Evolutionary conservation across 2,888 invertebrate species (phyloP).

Genomic region (Terebella lapidaria): DNA sequence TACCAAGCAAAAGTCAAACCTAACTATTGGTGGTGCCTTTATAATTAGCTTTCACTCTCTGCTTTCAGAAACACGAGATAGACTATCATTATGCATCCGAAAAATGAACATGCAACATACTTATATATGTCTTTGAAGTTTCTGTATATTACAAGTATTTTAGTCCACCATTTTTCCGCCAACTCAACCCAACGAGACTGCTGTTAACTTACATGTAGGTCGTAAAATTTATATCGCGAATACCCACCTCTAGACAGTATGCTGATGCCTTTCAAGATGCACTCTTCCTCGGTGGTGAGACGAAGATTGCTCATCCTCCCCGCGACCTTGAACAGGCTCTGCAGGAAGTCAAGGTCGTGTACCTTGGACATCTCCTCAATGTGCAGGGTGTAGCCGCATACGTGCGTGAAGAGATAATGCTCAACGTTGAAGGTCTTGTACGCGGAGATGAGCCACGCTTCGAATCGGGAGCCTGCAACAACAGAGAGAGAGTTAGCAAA

Average conservation of each 20-base stretch:
- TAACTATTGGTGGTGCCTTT: no score
- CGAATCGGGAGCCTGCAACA: conserved; percentile 38
- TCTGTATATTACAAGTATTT: no score
- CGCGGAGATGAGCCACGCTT: conserved; percentile 39
- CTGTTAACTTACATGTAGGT: no score
- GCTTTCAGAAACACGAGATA: no score
- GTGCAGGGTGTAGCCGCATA: conserved; percentile 26
- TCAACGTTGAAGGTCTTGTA: conserved; percentile 35
- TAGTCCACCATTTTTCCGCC: no score
- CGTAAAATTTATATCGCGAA: no score
- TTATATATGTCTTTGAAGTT: no score
- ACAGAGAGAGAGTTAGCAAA: conserved; percentile 11
- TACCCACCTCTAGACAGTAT: conserved; percentile 15
- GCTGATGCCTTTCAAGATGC: conserved; percentile 16
- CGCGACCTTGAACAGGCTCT: conserved; percentile 17
- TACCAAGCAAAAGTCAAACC: no score
- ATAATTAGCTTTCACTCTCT: no score
- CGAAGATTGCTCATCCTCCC: conserved; percentile 9
- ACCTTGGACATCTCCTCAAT: conserved; percentile 21
- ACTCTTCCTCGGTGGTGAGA: conserved; percentile 16
- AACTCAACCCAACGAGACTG: no score
- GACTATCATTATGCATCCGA: no score
- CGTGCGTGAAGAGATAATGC: conserved; percentile 27
- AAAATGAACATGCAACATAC: no score
- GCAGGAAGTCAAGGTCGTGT: conserved; percentile 17